Base-by-base conservation (phyloP, 2,113 vertebrate species). In the Struthio camelus region DNA sequence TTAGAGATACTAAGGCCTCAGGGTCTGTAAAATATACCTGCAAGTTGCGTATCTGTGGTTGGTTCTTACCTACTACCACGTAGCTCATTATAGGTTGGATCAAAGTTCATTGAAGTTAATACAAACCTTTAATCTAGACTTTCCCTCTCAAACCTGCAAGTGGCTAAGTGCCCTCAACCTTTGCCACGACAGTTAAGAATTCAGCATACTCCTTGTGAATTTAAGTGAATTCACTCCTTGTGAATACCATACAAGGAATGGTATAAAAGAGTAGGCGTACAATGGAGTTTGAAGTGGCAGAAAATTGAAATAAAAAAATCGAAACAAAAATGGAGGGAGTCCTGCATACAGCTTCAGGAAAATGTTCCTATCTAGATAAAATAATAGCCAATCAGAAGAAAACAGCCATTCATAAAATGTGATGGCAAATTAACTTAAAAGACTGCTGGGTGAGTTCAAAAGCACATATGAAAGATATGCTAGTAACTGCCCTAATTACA, bases 1-100 rank as follows among this genome's bases (percentile, higher is more conserved):
- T 56, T 59, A 87, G 32, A 67, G 12, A 77, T 6, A 81, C 2
- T 42, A 90, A 20, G 2, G 4, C 32, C 38, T 83, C 71, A 32
- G 14, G 22, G 14, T 28, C 42, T 80, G 22, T 69, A 80, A 86
- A 90, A 94, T 51, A 51, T 9, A 36, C 20, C 76, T 82, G 34
- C 10, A 89, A 79, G 16, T n/a, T 85, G 38, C 62, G 67, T 11
- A 25, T 46, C 59, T 0, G 0, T 0, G 3, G 24, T 9, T 25
- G 7, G 22, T 80, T 71, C 66, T 77, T 88, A 42, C 11, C n/a
- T 76, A 28, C 30, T 36, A 87, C 44, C 10, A 44, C 10, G 71
- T 8, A 66, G 46, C 20, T 87, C 53, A 50, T 78, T 85, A 87
- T 16, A 1, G 1, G 25, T 61, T 13, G 58, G 32, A 80, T 66